Evolutionary conservation across 92 coral and sea anemone genomes (phyloP).

Genomic region (Zoanthus sansibaricus): DNA sequence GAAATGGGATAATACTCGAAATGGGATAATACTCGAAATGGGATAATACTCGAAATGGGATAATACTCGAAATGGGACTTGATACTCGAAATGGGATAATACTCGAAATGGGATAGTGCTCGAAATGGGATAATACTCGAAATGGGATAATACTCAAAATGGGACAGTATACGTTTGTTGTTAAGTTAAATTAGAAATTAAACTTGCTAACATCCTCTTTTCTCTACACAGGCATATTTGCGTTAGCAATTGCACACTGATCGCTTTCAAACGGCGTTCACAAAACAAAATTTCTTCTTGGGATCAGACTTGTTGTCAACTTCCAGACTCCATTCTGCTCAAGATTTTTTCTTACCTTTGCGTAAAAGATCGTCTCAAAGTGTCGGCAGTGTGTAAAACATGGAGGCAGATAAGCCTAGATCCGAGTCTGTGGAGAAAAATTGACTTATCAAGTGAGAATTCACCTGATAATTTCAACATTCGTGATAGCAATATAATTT

Average conservation of each 20-base stretch:
- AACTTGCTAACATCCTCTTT: background rate
- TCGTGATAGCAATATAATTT: conserved; percentile 59
- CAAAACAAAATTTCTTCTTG: background rate
- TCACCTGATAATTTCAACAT: conserved; percentile 30
- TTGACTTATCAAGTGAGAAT: conserved; percentile 64
- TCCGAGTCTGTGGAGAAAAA: conserved; percentile 68
- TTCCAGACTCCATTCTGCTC: conserved; percentile 72
- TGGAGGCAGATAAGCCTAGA: conserved; percentile 83
- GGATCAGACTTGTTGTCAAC: background rate
- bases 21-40: too few species aligned
- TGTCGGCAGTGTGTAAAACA: conserved; percentile 71
- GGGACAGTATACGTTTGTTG: too few species aligned
- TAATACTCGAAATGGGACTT: too few species aligned
- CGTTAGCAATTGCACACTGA: background rate
- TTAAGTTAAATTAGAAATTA: too few species aligned
- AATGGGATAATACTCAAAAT: too few species aligned
- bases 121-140: too few species aligned
- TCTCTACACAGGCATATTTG: background rate
- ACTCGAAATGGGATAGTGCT: too few species aligned
- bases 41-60: too few species aligned
- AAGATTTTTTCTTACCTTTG: conserved; percentile 56
- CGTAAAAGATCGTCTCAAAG: conserved; percentile 68
- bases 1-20: too few species aligned
- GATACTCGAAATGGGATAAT: too few species aligned
- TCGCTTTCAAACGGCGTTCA: conserved; percentile 21